Conservation (phyloP, 2,797 vertebrate species). For the Lemur catta region DNA sequence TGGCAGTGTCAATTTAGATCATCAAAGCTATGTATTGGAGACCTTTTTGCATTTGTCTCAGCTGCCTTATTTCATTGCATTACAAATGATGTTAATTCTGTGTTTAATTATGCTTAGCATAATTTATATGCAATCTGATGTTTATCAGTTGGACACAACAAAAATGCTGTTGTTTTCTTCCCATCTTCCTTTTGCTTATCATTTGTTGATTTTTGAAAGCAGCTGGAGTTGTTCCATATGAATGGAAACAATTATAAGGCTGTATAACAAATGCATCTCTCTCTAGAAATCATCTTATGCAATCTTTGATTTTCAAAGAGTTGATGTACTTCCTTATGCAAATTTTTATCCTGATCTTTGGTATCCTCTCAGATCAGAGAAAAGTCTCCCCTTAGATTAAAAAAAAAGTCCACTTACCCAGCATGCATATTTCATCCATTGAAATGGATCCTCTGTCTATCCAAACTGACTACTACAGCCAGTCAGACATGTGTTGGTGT, state of each 20-base stretch:
- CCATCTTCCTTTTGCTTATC: conserved; percentile 75
- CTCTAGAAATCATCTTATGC: conserved; percentile 53
- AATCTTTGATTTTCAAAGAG: conserved; percentile 43
- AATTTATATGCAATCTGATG: conserved; percentile 74
- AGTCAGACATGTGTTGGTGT: not conserved
- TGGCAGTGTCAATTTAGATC: conserved; percentile 54
- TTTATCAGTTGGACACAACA: conserved; percentile 76
- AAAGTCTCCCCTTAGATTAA: not conserved
- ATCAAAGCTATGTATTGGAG: conserved; percentile 31
- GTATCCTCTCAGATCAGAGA: not conserved
- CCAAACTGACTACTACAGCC: not conserved
- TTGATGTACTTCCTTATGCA: not conserved
- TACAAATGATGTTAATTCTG: conserved; percentile 78
- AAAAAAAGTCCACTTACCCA: not conserved
- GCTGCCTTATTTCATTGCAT: conserved; percentile 71
- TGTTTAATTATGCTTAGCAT: conserved; percentile 79
- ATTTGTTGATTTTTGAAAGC: conserved; percentile 78
- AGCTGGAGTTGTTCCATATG: conserved; percentile 79
- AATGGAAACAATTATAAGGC: conserved; percentile 75
- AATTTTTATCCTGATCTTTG: not conserved
- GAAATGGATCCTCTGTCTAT: not conserved
- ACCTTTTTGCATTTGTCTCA: conserved; percentile 68
- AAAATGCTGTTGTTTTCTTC: conserved; percentile 76
- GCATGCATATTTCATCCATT: not conserved
- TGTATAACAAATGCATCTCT: conserved; percentile 68